A percentile compares a stretch with the other conserved stretches of the same genome.
Evolutionary conservation across 2,888 invertebrate species (phyloP).

Genomic region (Cynaeus angustus): DNA sequence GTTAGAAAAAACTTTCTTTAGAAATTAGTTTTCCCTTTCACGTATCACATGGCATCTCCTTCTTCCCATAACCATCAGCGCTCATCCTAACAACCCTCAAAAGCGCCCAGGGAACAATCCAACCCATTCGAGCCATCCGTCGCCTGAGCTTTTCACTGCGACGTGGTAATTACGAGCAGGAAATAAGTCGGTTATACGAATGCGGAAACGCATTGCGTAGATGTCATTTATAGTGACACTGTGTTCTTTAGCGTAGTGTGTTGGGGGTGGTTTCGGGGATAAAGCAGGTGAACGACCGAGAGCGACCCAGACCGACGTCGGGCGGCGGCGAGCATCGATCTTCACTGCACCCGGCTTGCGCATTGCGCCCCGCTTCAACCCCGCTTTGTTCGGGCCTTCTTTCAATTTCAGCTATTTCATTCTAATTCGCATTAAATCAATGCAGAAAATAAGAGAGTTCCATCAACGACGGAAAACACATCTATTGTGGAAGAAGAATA

Average conservation of each 20-base stretch:
- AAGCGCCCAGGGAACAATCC: too few species aligned
- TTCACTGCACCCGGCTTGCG: conserved; percentile 68
- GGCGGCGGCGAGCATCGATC: conserved; percentile 68
- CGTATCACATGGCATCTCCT: conserved; percentile 1
- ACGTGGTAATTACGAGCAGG: conserved; percentile 43
- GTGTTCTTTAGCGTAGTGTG: conserved; percentile 55
- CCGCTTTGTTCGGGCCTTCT: conserved; percentile 49
- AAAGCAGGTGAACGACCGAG: conserved; percentile 69
- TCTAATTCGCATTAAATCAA: conserved; percentile 57
- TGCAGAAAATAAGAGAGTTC: conserved; percentile 48
- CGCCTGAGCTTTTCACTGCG: not conserved
- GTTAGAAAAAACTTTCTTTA: not conserved
- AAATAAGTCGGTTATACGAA: conserved; percentile 45
- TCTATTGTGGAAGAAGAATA: not conserved
- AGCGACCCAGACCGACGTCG: conserved; percentile 70
- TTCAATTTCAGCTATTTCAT: conserved; percentile 53
- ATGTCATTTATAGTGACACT: conserved; percentile 50
- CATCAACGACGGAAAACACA: not conserved
- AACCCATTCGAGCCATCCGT: conserved; percentile 1
- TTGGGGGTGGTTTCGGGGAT: conserved; percentile 59
- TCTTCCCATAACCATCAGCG: not conserved
- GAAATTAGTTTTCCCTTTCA: not conserved
- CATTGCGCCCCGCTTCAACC: conserved; percentile 51
- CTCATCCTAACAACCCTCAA: too few species aligned
- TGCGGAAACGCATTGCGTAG: conserved; percentile 54